A percentile compares a stretch with the other conserved stretches of the same genome.
Conservation (phyloP, 2,888 invertebrate species). For the Xylophagus ater region DNA sequence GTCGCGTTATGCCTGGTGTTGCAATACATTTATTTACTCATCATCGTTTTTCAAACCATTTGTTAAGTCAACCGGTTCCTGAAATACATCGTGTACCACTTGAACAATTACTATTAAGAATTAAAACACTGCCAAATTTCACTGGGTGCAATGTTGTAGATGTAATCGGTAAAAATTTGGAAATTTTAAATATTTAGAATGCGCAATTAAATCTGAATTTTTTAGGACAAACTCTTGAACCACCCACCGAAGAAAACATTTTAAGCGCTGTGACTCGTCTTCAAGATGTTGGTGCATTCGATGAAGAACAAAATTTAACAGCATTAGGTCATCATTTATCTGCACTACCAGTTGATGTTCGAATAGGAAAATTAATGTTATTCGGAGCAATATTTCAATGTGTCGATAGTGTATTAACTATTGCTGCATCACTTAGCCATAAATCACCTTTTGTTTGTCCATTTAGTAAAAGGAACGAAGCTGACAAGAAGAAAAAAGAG, state of each 20-base stretch:
- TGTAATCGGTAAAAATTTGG: slow-evolving; percentile 24
- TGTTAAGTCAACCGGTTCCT: slow-evolving; percentile 67
- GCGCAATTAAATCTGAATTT: not conserved
- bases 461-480: slow-evolving; percentile 57
- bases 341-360: slow-evolving; percentile 78
- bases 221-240: slow-evolving; percentile 58
- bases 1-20: slow-evolving; percentile 79
- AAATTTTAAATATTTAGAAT: not conserved
- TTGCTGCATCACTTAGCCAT: slow-evolving; percentile 72
- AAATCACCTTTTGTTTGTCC: slow-evolving; percentile 69
- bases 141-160: slow-evolving; percentile 26
- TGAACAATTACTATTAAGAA: slow-evolving; percentile 66
- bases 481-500: slow-evolving; percentile 59
- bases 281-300: slow-evolving; percentile 70
- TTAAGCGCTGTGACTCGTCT: slow-evolving; percentile 57
- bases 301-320: slow-evolving; percentile 60
- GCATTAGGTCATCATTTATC: slow-evolving; percentile 80
- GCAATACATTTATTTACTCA: slow-evolving; percentile 74
- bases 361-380: slow-evolving; percentile 85
- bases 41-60: slow-evolving; percentile 52
- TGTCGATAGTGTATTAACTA: slow-evolving; percentile 81
- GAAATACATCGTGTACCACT: slow-evolving; percentile 84
- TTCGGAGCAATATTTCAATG: slow-evolving; percentile 87
- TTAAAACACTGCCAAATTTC: slow-evolving; percentile 51
- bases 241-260: slow-evolving; percentile 56